Conservation (phyloP, 2,113 vertebrate genomes). For the Tupaia chinensis region DNA sequence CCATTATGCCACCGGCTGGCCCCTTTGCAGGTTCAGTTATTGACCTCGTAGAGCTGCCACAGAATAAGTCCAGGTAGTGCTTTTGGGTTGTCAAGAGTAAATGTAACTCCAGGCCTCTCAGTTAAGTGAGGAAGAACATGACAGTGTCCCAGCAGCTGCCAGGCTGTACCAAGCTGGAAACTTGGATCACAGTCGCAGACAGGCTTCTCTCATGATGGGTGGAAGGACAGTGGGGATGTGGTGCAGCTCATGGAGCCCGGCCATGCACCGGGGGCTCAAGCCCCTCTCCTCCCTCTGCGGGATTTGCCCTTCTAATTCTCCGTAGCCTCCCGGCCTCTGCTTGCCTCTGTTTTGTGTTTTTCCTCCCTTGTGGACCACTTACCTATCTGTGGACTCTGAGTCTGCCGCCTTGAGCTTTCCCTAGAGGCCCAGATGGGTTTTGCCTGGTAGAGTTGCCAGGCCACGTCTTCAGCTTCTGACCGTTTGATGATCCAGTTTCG, state of each 20-base stretch:
- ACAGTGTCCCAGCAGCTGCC: neutral
- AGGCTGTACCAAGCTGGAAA: neutral
- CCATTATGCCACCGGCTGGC: too few relatives aligned
- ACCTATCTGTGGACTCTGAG: neutral
- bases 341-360: neutral
- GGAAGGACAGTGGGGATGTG: neutral
- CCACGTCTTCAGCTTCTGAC: neutral
- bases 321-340: neutral
- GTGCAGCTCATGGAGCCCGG: neutral
- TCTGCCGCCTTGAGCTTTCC: neutral
- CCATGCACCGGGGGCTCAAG: neutral
- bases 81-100: neutral
- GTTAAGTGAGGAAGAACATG: constrained; percentile 4
- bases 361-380: neutral
- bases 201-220: neutral
- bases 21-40: neutral
- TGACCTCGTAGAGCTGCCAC: neutral
- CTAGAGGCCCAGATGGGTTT: neutral
- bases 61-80: neutral
- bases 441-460: neutral
- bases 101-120: neutral
- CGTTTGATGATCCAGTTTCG: neutral
- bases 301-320: neutral
- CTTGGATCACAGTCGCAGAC: neutral
- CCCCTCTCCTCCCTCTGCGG: neutral